Base-by-base conservation (phyloP, 2,888 invertebrate genomes). In the Mesorhabditis belari region DNA sequence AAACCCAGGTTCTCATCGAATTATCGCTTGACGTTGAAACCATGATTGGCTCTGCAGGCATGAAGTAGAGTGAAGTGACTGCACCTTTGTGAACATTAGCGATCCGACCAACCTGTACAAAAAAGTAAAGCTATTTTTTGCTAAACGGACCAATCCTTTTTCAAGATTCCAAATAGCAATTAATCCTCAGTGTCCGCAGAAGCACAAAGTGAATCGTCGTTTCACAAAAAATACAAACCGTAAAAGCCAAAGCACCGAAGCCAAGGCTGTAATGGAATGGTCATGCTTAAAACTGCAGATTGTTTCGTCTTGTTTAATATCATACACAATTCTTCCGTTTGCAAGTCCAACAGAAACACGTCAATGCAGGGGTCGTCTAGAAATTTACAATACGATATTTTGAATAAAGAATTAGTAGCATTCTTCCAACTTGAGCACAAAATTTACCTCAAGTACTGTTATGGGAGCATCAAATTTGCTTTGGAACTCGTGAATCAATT, bases 131-230 rank as follows among this genome's bases (percentile, higher is more conserved):
- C 49, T 12, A 21, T 21, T 27, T 26, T n/a, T n/a, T n/a, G n/a
- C n/a, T 60, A 60, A 60, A 88, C 90, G 0, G 89, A 86, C 0
- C 90, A 87, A 56, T 88, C 88, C 82, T 88, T 90, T 0, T 94
- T 93, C 80, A 91, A 94, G 82, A 96, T 96, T 66, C 90, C 81
- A 23, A 87, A 88, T 81, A 89, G 91, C 2, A 96, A 90, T 0
- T 89, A 82, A 71, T 93, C 92, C 60, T 94, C 84, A 80, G 90
- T 88, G 1, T 93, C 85, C 17, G 95, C 84, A 82, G 92, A 92
- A 67, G 90, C 88, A 95, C 95, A 96, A 72, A 92, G 87, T 0
- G 77, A 66, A 61, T 92, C 83, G 9, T 88, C 87, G 0, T 94
- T 93, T 74, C 93, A 84, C 0, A 93, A 92, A 19, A 94, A 87